phyloP scores from a whole-genome alignment of 1,140 invertebrate species.

The Mizuhopecten yessoensis region DNA sequence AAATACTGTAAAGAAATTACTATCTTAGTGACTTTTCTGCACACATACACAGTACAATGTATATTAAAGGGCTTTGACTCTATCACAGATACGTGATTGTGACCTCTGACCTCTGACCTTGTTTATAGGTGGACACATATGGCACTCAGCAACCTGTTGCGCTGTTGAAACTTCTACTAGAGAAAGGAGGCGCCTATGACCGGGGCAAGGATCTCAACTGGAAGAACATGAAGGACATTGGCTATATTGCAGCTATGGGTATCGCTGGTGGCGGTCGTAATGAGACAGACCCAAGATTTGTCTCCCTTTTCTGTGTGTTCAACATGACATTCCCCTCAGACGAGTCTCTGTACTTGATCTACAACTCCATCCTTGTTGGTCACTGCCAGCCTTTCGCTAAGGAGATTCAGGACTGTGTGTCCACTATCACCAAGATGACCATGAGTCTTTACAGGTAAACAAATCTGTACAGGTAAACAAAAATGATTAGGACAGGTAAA shows the following conservation, averaged over 20 bases:
- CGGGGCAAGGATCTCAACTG: slow-evolving; percentile 94
- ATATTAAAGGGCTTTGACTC: not conserved
- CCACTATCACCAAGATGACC: slow-evolving; percentile 90
- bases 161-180: slow-evolving; percentile 92
- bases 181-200: slow-evolving; percentile 93
- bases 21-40: no score
- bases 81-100: not conserved
- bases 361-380: slow-evolving; percentile 90
- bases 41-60: no score
- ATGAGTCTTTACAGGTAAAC: slow-evolving; percentile 91
- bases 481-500: no score
- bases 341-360: slow-evolving; percentile 83
- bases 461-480: no score
- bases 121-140: slow-evolving; percentile 88
- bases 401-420: slow-evolving; percentile 87
- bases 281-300: slow-evolving; percentile 94
- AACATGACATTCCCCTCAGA: slow-evolving; percentile 93
- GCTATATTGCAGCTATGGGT: slow-evolving; percentile 85
- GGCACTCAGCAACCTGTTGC: slow-evolving; percentile 97
- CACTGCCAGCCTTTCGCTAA: slow-evolving; percentile 89
- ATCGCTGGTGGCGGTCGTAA: slow-evolving; percentile 93
- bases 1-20: no score
- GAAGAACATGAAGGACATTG: slow-evolving; percentile 93
- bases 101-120: not conserved
- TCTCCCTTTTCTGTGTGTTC: slow-evolving; percentile 93